Base-by-base conservation (phyloP, 2,797 vertebrate genomes). In the Cygnus olor region DNA sequence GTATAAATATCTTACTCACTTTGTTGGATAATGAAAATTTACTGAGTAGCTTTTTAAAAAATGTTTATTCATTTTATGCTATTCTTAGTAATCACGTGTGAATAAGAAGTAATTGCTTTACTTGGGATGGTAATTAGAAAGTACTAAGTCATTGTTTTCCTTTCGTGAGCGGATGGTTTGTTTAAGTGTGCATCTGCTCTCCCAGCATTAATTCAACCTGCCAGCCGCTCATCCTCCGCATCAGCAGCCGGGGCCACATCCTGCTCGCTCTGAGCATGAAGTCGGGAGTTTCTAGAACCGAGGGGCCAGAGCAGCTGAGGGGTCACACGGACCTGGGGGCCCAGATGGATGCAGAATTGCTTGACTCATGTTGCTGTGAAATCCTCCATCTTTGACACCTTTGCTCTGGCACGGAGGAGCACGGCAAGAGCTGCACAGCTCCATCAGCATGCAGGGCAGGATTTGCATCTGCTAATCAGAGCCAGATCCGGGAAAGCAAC, bases 21-120 rank as follows among this genome's bases (percentile, higher is more conserved):
- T 90, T 94, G 89, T 94, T 97, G 96, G 93, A 91, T 96, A 97
- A 97, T 96, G 97, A 96, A 97, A 97, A 98, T 97, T 96, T 96
- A 91, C 85, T 96, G 85, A 94, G 88, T 89, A 40, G 57, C 54
- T 80, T 70, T 92, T 83, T 91, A 72, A 76, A 86, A 94, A 97
- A 97, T 97, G 97, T 97, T 97, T 98, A 94, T 97, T 97, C 96
- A 95, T 96, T 97, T 95, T 90, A 90, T 93, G 85, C 95, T 94
- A 95, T 95, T 96, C 96, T 97, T 96, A 89, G 97, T 45, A 84
- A 96, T 92, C 83, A 91, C 83, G 88, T 95, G 94, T 49, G 92
- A 96, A 96, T 95, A 93, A 96, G 95, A 89, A 96, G 90, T 94
- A 97, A 97, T 97, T 97, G 95, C 95, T 84, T 77, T 90, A 88